Evolutionary conservation across 2,888 invertebrate species (phyloP), one percentile per base, ranked within the genome.

Genomic region (Aporophyla nigra): DNA sequence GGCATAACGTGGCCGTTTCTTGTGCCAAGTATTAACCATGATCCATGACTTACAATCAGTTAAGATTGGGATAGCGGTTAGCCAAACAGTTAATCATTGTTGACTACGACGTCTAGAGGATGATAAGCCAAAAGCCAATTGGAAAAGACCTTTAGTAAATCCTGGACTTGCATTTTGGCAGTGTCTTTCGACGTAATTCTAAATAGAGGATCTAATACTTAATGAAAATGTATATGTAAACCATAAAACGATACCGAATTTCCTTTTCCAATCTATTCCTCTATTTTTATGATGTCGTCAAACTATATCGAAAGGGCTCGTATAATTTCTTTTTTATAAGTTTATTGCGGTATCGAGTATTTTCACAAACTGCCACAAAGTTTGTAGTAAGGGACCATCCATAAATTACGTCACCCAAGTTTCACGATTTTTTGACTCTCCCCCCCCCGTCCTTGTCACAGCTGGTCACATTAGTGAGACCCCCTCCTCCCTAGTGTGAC

Each of bases 1-100:
- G 59, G 16, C 27, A 49, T 58, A 51, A 70, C 65, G 70, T 69
- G 63, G 68, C 51, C 27, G 62, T 14, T 40, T 51, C 24, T 14
- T 59, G 53, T 85, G 83, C 83, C 83, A 85, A 83, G 85, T 82
- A 70, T 67, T 63, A 71, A 61, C 82, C 65, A 71, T 56, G 43
- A 49, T 40, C 67, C 70, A 73, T 80, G 74, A 67, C 58, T 62
- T 54, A 83, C 81, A 78, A 84, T 78, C 72, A 78, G 69, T 78
- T 62, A n/a, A 49, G 62, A 80, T 84, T 73, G 43, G 71, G 63
- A 49, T 59, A 69, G 84, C 33, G 56, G 84, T 19, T 69, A 79
- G 73, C 54, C 62, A 54, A 54, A 54, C 63, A n/a, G 58, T 84
- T 83, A 59, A 59, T 82, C 80, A 67, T 43, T 54, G 71, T 53